Evolutionary conservation across 1,140 invertebrate genomes (phyloP).

Genomic region (Artemia franciscana): DNA sequence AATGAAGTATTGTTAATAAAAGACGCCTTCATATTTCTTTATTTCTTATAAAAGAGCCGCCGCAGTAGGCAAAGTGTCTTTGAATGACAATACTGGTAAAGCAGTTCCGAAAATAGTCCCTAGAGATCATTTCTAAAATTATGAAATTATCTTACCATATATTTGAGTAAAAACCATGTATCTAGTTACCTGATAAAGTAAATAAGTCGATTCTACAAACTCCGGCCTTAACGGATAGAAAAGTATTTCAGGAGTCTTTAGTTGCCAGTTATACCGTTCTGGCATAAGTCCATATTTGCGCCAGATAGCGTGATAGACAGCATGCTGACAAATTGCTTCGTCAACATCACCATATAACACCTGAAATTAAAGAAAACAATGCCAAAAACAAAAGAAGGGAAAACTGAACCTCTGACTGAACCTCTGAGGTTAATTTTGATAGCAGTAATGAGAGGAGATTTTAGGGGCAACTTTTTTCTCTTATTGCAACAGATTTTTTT

Average conservation of each 20-base stretch:
- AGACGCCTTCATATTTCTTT: too few relatives aligned
- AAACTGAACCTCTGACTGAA: constrained; percentile 6
- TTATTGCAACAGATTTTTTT: too few relatives aligned
- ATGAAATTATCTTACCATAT: too few relatives aligned
- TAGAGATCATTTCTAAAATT: too few relatives aligned
- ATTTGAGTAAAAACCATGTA: too few relatives aligned
- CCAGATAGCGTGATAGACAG: constrained; percentile 40
- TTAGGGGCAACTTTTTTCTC: too few relatives aligned
- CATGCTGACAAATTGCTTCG: constrained; percentile 43
- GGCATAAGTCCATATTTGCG: constrained; percentile 35
- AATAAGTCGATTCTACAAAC: constrained; percentile 40
- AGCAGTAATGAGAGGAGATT: too few relatives aligned
- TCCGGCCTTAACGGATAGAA: constrained; percentile 45
- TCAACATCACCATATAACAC: constrained; percentile 41
- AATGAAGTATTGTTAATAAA: too few relatives aligned
- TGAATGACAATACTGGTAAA: too few relatives aligned
- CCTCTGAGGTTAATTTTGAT: background rate
- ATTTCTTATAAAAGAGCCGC: too few relatives aligned
- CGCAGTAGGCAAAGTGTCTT: too few relatives aligned
- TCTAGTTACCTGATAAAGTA: constrained; percentile 30
- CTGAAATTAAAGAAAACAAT: constrained; percentile 16
- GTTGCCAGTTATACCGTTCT: constrained; percentile 42
- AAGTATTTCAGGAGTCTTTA: constrained; percentile 31
- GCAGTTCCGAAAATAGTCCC: too few relatives aligned
- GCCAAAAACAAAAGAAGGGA: constrained; percentile 5